Conservation (phyloP, 2,113 vertebrate species). For the Quiscalus mexicanus region DNA sequence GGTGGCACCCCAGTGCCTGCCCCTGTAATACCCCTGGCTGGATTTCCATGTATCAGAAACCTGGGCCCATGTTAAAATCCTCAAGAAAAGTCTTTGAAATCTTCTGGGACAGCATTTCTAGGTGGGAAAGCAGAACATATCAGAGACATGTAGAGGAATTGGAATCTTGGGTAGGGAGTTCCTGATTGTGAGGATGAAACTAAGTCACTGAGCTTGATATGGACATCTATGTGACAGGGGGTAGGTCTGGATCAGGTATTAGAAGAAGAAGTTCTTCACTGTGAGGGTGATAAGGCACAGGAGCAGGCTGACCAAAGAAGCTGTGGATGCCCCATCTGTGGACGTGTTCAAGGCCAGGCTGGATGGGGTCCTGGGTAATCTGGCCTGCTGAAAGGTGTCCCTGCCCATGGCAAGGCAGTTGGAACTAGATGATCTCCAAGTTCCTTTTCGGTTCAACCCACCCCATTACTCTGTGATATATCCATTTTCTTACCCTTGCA, state of each 20-base stretch:
- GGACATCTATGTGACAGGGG: not conserved
- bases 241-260: not conserved
- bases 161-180: not conserved
- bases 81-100: not conserved
- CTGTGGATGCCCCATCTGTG: not conserved
- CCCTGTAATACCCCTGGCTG: not conserved
- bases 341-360: not conserved
- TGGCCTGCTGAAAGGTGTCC: not conserved
- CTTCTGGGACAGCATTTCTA: not conserved
- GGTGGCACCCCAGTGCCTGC: not conserved
- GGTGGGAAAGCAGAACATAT: not conserved
- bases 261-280: not conserved
- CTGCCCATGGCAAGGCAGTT: not conserved
- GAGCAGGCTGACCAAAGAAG: not conserved
- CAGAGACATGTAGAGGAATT: fast-evolving
- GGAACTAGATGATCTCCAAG: not conserved
- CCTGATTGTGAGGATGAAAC: not conserved
- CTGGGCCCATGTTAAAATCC: not conserved
- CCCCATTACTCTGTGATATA: not conserved
- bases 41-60: not conserved
- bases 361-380: not conserved
- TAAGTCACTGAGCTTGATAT: not conserved
- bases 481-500: not conserved
- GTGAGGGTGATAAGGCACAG: not conserved
- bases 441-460: not conserved